These are phyloP conservation scores for Scaptomyza polygonia DNA, from an alignment of 2,888 invertebrate genomes.

Conservation along the genomic window DNA sequence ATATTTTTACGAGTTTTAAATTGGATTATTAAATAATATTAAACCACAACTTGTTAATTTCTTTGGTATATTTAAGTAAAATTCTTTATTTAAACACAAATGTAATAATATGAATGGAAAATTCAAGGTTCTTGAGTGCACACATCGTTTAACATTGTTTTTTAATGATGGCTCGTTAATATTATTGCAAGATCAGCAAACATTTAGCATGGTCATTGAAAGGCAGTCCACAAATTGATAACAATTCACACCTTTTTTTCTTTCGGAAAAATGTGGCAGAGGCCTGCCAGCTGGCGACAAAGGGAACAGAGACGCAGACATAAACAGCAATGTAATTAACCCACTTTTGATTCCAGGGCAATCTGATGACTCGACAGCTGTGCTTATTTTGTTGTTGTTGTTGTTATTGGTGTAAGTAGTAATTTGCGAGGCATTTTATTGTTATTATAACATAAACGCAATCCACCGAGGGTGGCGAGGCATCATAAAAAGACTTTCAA, in stretches of 20 bases:
- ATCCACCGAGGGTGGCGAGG: conserved; percentile 22
- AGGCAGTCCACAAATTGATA: conserved; percentile 50
- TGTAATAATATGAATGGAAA: neutral
- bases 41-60: neutral
- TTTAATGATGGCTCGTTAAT: conserved; percentile 6
- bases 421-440: conserved; percentile 67
- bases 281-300: neutral
- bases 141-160: neutral
- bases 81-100: neutral
- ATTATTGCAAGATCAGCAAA: conserved; percentile 32
- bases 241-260: conserved; percentile 63
- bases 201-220: conserved; percentile 36
- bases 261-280: conserved; percentile 57
- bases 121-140: conserved; percentile 2
- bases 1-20: too few relatives aligned
- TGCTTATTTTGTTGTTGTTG: too few relatives aligned
- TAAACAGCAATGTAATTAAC: conserved; percentile 50
- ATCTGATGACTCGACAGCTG: conserved; percentile 42
- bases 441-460: conserved; percentile 51
- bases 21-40: neutral
- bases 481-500: conserved; percentile 31
- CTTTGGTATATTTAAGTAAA: neutral
- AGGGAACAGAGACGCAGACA: neutral
- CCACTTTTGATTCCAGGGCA: conserved; percentile 49
- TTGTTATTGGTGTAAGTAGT: conserved; percentile 30